A percentile compares a stretch with the other conserved stretches of the same genome.
phyloP scores from a whole-genome alignment of 1,140 invertebrate genomes.

The Drosophila nigromelanica region DNA sequence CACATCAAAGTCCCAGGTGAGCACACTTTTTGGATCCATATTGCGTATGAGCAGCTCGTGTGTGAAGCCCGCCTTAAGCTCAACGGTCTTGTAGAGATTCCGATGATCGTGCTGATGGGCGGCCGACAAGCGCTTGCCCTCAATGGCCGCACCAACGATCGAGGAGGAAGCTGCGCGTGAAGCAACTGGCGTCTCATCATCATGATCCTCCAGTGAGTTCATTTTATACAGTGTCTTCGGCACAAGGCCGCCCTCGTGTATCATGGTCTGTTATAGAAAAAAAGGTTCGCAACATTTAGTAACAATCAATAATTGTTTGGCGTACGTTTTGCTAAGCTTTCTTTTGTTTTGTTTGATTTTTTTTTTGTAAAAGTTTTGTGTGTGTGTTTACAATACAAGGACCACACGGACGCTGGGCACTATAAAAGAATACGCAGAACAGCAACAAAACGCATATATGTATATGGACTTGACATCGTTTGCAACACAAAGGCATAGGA shows the following conservation, averaged over 20 bases:
- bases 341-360: background rate
- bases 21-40: constrained; percentile 93
- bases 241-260: constrained; percentile 94
- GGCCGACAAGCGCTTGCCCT: constrained; percentile 52
- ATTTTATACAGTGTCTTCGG: constrained; percentile 95
- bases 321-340: constrained; percentile 26
- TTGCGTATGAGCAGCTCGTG: constrained; percentile 94
- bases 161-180: constrained; percentile 23
- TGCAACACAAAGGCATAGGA: constrained; percentile 32
- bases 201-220: constrained; percentile 87
- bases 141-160: constrained; percentile 5
- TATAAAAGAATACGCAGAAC: constrained; percentile 22
- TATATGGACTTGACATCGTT: constrained; percentile 47
- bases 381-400: constrained; percentile 13
- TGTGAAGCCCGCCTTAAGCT: constrained; percentile 86
- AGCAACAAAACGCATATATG: constrained; percentile 21
- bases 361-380: background rate
- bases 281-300: background rate
- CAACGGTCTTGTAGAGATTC: constrained; percentile 86
- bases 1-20: constrained; percentile 99
- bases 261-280: constrained; percentile 87
- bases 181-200: constrained; percentile 81
- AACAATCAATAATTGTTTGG: background rate
- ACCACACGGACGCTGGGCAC: constrained; percentile 29
- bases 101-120: constrained; percentile 84